Percentiles rank a stretch among this genome's conserved stretches.
Evolutionary conservation across 2,888 invertebrate species (phyloP).

Genomic region (Drosophila gaucha): DNA sequence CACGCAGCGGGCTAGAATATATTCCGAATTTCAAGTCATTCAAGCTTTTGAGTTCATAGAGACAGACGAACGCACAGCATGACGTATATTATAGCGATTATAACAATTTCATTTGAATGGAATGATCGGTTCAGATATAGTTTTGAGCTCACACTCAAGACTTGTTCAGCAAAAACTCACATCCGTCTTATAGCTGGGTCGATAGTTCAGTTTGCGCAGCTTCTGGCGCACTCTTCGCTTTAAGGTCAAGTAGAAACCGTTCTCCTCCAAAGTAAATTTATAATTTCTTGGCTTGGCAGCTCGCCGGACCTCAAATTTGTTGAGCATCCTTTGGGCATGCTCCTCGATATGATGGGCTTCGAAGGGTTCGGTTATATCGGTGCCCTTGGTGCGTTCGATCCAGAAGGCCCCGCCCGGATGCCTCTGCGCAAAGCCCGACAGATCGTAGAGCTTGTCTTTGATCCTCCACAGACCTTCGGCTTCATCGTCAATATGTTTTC

Average conservation of each 20-base stretch:
- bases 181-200: slow-evolving; percentile 69
- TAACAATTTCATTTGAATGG: too few relatives aligned
- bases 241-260: slow-evolving; percentile 90
- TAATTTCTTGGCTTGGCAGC: slow-evolving; percentile 88
- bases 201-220: slow-evolving; percentile 86
- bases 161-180: slow-evolving; percentile 45
- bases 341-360: slow-evolving; percentile 89
- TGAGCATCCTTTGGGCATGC: slow-evolving; percentile 86
- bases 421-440: slow-evolving; percentile 89
- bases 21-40: too few relatives aligned
- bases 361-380: slow-evolving; percentile 92
- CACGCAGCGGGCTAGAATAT: too few relatives aligned
- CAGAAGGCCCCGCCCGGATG: slow-evolving; percentile 95
- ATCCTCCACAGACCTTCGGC: slow-evolving; percentile 92
- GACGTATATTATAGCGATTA: too few relatives aligned
- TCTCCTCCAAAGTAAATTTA: slow-evolving; percentile 89
- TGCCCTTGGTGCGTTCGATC: slow-evolving; percentile 89
- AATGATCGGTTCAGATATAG: too few relatives aligned
- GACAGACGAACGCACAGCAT: too few relatives aligned
- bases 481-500: slow-evolving; percentile 88
- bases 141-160: background rate
- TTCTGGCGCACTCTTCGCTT: slow-evolving; percentile 87
- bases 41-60: too few relatives aligned
- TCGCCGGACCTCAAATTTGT: slow-evolving; percentile 88
- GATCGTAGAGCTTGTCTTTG: slow-evolving; percentile 91